These are phyloP conservation scores for Drosophila demipolita DNA, from an alignment of 2,888 invertebrate species.

Conservation along the genomic window DNA sequence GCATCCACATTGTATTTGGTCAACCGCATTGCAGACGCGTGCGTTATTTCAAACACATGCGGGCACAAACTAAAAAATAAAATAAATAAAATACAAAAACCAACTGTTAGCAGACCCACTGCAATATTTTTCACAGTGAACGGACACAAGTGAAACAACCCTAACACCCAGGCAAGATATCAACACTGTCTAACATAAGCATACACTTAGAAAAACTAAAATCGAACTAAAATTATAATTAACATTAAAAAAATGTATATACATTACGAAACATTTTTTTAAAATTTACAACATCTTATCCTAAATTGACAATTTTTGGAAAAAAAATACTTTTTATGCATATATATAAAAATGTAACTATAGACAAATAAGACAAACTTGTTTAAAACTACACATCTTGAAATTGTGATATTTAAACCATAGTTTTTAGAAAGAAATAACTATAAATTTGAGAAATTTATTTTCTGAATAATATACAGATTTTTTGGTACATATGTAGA, in stretches of 20 bases:
- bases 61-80: conserved; percentile 3
- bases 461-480: neutral
- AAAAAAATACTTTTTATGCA: neutral
- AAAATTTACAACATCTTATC: neutral
- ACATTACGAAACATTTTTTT: neutral
- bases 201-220: neutral
- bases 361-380: neutral
- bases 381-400: neutral
- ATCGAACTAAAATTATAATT: neutral
- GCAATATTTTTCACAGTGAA: conserved; percentile 31
- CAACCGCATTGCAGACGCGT: conserved; percentile 71
- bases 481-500: neutral
- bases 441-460: neutral
- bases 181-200: neutral
- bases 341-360: neutral
- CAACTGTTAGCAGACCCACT: conserved; percentile 63
- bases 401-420: neutral
- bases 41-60: conserved; percentile 46
- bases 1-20: conserved; percentile 73
- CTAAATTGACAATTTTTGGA: neutral
- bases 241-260: neutral
- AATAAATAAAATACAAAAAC: conserved; percentile 18
- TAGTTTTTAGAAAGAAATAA: neutral
- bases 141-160: neutral
- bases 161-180: neutral